Base-by-base conservation (phyloP, 2,888 invertebrate species). In the Hartigia nigra region DNA sequence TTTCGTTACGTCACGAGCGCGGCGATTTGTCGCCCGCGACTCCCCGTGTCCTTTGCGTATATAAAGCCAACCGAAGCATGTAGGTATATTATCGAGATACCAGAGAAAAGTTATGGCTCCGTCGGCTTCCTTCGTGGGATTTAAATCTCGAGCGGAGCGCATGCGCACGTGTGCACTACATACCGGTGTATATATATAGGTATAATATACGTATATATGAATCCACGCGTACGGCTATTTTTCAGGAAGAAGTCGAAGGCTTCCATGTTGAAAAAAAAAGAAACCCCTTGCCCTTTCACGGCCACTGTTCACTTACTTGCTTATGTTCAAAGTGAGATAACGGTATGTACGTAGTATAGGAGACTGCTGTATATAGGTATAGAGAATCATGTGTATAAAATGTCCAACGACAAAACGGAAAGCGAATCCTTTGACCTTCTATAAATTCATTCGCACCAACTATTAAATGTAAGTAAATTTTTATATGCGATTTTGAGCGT, bases 1-100 rank as follows among this genome's bases (percentile, higher is more conserved):
- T 87, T 86, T 84, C 77, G 82, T 88, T 88, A 86, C 88, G 82
- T 87, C 87, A 88, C 82, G 76, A 55, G 74, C 75, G 35, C 74
- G 74, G 83, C 85, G 87, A 88, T 88, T 87, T 87, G 86, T 88
- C 86, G 80, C 77, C 81, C 72, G 77, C 76, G 75, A 74, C 70
- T 74, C 72, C 55, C 14, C 23, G 55, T 55, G 55, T 55, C 23
- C 55, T 55, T 55, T 55, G 55, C 55, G 55, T 9, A 55, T 23
- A 55, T 23, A 55, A 55, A 55, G 23, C 55, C 55, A 55, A 23
- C 55, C 55, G 55, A 55, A 9, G 3, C 55, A 23, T 23, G 55
- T 55, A 23, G 23, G 55, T 55, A 55, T 55, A 55, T 55, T 55
- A 55, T 55, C 55, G 55, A 55, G 55, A 55, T 55, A 55, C 55